phyloP scores from a whole-genome alignment of 1,140 invertebrate genomes.

The Cydia fagiglandana region DNA sequence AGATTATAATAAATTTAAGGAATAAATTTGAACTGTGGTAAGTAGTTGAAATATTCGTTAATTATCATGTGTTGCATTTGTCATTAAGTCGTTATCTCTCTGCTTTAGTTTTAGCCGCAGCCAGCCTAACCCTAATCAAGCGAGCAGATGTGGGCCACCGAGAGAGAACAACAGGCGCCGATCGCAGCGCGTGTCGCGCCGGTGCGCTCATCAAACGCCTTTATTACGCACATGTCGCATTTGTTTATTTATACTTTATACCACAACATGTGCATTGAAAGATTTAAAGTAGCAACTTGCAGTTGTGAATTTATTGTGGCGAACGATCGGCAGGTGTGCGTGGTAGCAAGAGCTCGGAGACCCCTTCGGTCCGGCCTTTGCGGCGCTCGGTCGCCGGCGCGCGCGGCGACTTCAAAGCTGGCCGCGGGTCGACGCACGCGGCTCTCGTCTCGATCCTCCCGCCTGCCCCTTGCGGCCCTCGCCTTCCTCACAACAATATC shows the following conservation, averaged over 20 bases:
- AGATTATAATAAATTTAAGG: too few species aligned
- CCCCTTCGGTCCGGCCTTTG: constrained; percentile 48
- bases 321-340: constrained; percentile 53
- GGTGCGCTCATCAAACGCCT: constrained; percentile 18
- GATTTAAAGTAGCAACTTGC: constrained; percentile 20
- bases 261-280: not conserved
- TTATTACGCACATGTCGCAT: constrained; percentile 23
- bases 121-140: constrained; percentile 29
- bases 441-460: constrained; percentile 61
- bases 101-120: not conserved
- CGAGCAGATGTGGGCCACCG: constrained; percentile 30
- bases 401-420: constrained; percentile 68
- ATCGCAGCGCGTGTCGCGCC: constrained; percentile 20
- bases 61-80: not conserved
- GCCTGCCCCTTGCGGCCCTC: constrained; percentile 46
- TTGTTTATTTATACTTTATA: constrained; percentile 20
- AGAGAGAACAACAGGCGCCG: constrained; percentile 27
- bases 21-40: too few species aligned
- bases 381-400: constrained; percentile 50
- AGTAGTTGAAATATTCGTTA: too few species aligned
- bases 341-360: constrained; percentile 51
- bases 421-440: constrained; percentile 72
- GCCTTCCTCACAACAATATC: constrained; percentile 36
- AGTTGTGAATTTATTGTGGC: constrained; percentile 38
- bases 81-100: not conserved